A percentile compares a stretch with the other conserved stretches of the same genome.
Evolutionary conservation across 2,797 vertebrate species (phyloP).

Genomic region (Geotrypetes seraphini): DNA sequence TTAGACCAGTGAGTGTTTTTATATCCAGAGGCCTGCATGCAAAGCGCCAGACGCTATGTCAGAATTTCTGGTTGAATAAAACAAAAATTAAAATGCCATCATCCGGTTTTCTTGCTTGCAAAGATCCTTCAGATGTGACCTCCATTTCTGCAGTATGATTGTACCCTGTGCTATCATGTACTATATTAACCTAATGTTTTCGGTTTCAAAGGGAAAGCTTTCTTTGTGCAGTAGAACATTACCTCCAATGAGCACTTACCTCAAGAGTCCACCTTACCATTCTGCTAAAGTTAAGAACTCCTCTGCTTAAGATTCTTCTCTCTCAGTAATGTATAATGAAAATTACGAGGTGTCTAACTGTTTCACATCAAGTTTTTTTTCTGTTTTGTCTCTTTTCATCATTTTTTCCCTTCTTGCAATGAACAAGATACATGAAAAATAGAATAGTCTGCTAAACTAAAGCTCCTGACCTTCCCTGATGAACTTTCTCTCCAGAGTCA

Average conservation of each 20-base stretch:
- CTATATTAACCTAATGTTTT: slow-evolving; percentile 46
- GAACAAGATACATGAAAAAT: slow-evolving; percentile 33
- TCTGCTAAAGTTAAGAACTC: slow-evolving; percentile 62
- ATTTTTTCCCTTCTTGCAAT: slow-evolving; percentile 30
- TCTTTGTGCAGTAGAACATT: slow-evolving; percentile 55
- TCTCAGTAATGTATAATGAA: slow-evolving; percentile 43
- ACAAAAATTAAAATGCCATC: slow-evolving; percentile 37
- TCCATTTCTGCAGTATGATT: slow-evolving; percentile 47
- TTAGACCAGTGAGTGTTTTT: slow-evolving; percentile 37
- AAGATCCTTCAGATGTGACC: slow-evolving; percentile 64
- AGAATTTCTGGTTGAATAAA: slow-evolving; percentile 38
- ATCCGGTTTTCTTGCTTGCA: slow-evolving; percentile 25
- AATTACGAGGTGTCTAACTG: slow-evolving; percentile 42
- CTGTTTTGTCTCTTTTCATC: slow-evolving; percentile 19
- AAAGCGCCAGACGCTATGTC: slow-evolving; percentile 12
- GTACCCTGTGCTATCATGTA: slow-evolving; percentile 30
- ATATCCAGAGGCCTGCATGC: slow-evolving; percentile 9
- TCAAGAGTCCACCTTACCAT: slow-evolving; percentile 61
- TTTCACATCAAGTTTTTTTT: slow-evolving; percentile 32
- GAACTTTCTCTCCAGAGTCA: slow-evolving; percentile 9
- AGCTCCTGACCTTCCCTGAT: slow-evolving; percentile 7
- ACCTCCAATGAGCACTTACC: slow-evolving; percentile 60
- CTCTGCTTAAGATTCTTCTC: slow-evolving; percentile 48
- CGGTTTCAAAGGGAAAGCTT: slow-evolving; percentile 6
- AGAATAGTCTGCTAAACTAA: slow-evolving; percentile 21